These are phyloP conservation scores for Cariama cristata DNA, from an alignment of 2,113 vertebrate species.

Conservation along the genomic window DNA sequence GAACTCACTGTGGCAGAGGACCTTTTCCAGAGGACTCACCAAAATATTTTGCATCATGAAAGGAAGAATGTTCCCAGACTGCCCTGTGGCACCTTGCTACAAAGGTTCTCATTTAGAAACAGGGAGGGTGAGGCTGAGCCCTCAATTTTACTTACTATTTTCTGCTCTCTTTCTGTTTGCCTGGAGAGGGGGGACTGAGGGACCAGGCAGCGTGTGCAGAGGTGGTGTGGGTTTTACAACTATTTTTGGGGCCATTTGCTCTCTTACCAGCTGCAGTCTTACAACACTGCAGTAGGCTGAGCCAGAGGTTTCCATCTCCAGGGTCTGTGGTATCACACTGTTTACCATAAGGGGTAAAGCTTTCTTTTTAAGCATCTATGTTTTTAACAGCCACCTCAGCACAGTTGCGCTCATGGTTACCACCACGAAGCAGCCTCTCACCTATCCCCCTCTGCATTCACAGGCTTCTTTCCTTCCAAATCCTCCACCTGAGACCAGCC, in stretches of 20 bases:
- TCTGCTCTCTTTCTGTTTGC: background rate
- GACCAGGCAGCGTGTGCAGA: background rate
- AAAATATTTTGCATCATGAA: background rate
- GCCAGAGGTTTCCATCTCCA: background rate
- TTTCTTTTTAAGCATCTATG: background rate
- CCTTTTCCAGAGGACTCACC: background rate
- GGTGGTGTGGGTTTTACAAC: background rate
- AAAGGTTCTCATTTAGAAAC: background rate
- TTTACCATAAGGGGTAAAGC: background rate
- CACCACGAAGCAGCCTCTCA: background rate
- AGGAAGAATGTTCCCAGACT: background rate
- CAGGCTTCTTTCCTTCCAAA: background rate
- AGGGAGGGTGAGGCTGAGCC: accelerated
- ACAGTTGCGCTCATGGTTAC: accelerated
- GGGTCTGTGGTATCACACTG: accelerated
- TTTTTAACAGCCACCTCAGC: background rate
- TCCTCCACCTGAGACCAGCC: conserved; percentile 3
- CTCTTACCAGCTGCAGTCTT: background rate
- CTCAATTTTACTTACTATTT: background rate
- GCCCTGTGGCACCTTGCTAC: background rate
- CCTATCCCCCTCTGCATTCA: background rate
- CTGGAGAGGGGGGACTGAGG: background rate
- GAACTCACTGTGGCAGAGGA: background rate
- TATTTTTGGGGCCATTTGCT: background rate
- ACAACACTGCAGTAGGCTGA: background rate